Base-by-base conservation (phyloP, 1,140 invertebrate species). In the Carposina sasakii region DNA sequence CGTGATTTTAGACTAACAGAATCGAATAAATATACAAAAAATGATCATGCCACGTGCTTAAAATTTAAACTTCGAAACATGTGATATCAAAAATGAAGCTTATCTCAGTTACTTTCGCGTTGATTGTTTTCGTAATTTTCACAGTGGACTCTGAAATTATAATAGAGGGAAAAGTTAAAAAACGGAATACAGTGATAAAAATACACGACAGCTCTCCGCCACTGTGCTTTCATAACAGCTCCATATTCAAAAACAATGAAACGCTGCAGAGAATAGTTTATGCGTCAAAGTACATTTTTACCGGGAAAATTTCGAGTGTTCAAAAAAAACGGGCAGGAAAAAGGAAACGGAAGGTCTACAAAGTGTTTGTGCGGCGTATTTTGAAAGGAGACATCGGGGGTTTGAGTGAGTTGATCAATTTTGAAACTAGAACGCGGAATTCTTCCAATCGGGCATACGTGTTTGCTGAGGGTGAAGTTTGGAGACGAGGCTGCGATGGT, bases 201-300 rank as follows among this genome's bases (percentile, higher is more conserved):
- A 63, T 69, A 56, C 69, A 78, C 48, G 71, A 71, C 46, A 66
- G 63, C 59, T 57, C 63, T 20, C 57, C 64, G 42, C 55, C 63
- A 53, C 62, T 57, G 49, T 83, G 79, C 51, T 63, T 61, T 49
- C 62, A 67, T 53, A 74, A 78, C 49, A 67, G 56, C 57, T 73
- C 76, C 34, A 60, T 78, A 66, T 76, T 79, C 58, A 71, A 70
- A 65, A 73, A 76, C 67, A 67, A 75, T 66, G 70, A 71, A 36
- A 63, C 68, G 48, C 60, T 83, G 56, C 69, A 57, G 53, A 68
- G 67, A 49, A 60, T 79, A 50, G 76, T 83, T 54, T 52, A 60
- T 37, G 57, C 61, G 21, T 78, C 81, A n/a, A 72, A 76, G 57
- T 81, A 71, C 54, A 77, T 84, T 70, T 81, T 84, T 55, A 79